phyloP scores from a whole-genome alignment of 2,888 invertebrate genomes.

The Phyllotreta cruciferae region DNA sequence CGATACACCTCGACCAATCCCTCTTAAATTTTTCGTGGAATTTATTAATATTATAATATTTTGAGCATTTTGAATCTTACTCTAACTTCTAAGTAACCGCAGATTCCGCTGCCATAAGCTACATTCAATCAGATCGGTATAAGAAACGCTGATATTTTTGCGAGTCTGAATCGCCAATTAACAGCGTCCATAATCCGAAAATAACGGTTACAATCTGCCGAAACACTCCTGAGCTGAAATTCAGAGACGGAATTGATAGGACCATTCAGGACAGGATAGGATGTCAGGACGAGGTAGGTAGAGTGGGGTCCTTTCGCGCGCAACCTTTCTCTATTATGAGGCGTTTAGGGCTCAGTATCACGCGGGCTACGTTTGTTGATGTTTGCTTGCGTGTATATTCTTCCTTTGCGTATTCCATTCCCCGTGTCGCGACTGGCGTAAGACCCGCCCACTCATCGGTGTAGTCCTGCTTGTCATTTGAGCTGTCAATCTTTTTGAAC shows the following conservation, averaged over 20 bases:
- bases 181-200: slow-evolving; percentile 17
- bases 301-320: slow-evolving; percentile 50
- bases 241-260: slow-evolving; percentile 41
- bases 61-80: too few relatives aligned
- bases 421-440: slow-evolving; percentile 43
- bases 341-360: slow-evolving; percentile 51
- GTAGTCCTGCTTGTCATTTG: slow-evolving; percentile 26
- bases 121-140: too few relatives aligned
- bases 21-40: too few relatives aligned
- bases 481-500: slow-evolving; percentile 28
- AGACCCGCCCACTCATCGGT: slow-evolving; percentile 51
- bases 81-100: too few relatives aligned
- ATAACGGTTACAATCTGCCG: slow-evolving; percentile 32
- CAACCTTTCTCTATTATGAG: slow-evolving; percentile 52
- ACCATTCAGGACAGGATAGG: slow-evolving; percentile 38
- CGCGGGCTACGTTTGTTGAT: slow-evolving; percentile 49
- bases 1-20: too few relatives aligned
- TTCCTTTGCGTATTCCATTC: slow-evolving; percentile 36
- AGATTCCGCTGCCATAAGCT: too few relatives aligned
- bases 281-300: slow-evolving; percentile 38
- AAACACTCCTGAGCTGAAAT: slow-evolving; percentile 35
- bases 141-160: too few relatives aligned
- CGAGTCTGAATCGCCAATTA: slow-evolving; percentile 4
- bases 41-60: too few relatives aligned
- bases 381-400: slow-evolving; percentile 28